phyloP scores from a whole-genome alignment of 1,140 invertebrate genomes.

The Drosophila neocordata region DNA sequence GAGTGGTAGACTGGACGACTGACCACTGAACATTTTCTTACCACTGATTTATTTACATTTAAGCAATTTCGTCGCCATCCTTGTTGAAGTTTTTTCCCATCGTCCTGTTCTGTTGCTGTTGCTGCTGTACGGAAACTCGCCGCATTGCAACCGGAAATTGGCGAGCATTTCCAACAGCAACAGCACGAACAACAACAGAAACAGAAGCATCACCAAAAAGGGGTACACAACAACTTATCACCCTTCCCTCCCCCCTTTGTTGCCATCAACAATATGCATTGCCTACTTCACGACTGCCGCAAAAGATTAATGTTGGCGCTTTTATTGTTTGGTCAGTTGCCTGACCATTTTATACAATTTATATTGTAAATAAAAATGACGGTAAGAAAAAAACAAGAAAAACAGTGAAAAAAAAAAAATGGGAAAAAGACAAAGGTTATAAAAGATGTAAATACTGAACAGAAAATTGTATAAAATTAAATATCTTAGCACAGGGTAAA shows the following conservation, averaged over 20 bases:
- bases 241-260: background rate
- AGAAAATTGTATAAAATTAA: conserved; percentile 8
- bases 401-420: conserved; percentile 59
- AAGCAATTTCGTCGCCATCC: conserved; percentile 76
- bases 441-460: conserved; percentile 4
- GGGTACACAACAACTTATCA: conserved; percentile 34
- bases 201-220: conserved; percentile 2
- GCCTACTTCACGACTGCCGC: conserved; percentile 32
- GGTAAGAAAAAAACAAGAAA: conserved; percentile 29
- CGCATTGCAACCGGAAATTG: conserved; percentile 78
- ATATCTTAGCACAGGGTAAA: background rate
- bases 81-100: conserved; percentile 39
- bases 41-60: conserved; percentile 81
- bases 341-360: conserved; percentile 70
- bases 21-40: conserved; percentile 77
- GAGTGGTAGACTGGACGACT: conserved; percentile 26
- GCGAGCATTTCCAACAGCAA: conserved; percentile 43
- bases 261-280: conserved; percentile 15
- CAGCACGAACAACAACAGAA: conserved; percentile 10
- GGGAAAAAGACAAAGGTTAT: conserved; percentile 22
- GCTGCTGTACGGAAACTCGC: conserved; percentile 55
- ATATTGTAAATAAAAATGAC: conserved; percentile 76
- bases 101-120: no score
- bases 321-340: conserved; percentile 78
- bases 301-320: conserved; percentile 73